These are phyloP conservation scores for Hirtodrosophila trivittata DNA, from an alignment of 2,888 invertebrate genomes.

Conservation along the genomic window DNA sequence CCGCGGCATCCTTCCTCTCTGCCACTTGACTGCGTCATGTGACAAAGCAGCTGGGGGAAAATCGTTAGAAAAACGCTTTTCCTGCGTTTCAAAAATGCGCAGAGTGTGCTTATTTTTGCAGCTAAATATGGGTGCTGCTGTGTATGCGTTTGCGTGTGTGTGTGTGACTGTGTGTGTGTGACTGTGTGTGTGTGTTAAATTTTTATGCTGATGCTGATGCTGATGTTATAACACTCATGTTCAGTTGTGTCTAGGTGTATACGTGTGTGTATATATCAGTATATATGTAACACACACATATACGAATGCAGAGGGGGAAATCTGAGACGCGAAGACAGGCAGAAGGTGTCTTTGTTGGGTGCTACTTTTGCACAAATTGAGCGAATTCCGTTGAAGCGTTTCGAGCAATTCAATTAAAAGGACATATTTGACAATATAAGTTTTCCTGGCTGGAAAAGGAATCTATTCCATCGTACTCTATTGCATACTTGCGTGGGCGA, in stretches of 20 bases:
- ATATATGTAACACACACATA: too few relatives aligned
- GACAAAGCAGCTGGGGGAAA: slow-evolving; percentile 20
- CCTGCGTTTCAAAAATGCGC: slow-evolving; percentile 45
- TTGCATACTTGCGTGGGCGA: slow-evolving; percentile 48
- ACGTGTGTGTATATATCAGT: not conserved
- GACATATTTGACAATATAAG: slow-evolving; percentile 38
- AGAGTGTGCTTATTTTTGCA: slow-evolving; percentile 2
- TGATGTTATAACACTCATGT: slow-evolving; percentile 23
- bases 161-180: not conserved
- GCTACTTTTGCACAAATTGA: slow-evolving; percentile 38
- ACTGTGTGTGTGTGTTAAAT: slow-evolving; percentile 18
- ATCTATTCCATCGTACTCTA: slow-evolving; percentile 2
- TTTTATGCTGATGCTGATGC: slow-evolving; percentile 36
- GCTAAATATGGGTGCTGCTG: not conserved
- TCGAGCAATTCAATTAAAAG: slow-evolving; percentile 69
- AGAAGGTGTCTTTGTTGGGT: slow-evolving; percentile 1
- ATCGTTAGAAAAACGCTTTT: slow-evolving; percentile 43
- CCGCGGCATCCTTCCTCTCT: not conserved
- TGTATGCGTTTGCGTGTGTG: not conserved
- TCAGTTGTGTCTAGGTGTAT: slow-evolving; percentile 14
- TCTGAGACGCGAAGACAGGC: not conserved
- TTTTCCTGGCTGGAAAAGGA: slow-evolving; percentile 5
- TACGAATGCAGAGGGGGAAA: not conserved
- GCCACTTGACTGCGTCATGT: slow-evolving; percentile 3
- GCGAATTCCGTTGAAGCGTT: slow-evolving; percentile 62